Evolutionary conservation across 2,797 vertebrate genomes (phyloP), one percentile per base, ranked within the genome.

Genomic region (Myiothlypis chrysogaster): DNA sequence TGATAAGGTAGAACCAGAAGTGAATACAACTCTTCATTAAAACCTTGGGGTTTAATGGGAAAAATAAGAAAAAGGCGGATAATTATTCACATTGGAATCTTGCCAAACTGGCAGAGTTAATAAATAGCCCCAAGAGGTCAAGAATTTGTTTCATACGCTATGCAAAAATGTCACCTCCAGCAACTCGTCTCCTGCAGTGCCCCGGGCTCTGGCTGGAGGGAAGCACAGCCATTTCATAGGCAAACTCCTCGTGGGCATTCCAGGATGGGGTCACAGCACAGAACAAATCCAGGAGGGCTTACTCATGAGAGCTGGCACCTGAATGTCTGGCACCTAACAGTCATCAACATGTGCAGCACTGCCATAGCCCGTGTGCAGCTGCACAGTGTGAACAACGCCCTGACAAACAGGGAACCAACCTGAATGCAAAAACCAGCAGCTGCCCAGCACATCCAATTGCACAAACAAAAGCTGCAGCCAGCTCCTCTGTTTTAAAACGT

Each of bases 91-190:
- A 28, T 0, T 93, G 94, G 91, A 94, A 84, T 46, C 28, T 71
- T 37, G 75, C 91, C 95, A 96, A 93, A 77, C 37, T 15, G 2
- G 30, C 46, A 65, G 47, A 91, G 89, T 96, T 97, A 94, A 96
- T 95, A 83, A 94, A 91, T 15, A 93, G 41, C 80, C 73, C 37
- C 85, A 70, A 63, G 66, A 96, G 91, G 90, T 87, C 80, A 91
- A 52, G 73, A 91, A 76, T 88, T 82, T 66, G 47, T 70, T 91
- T 90, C 56, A 69, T 60, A 68, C 28, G 49, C 64, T 65, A 53
- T 70, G 61, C 55, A 94, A 84, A 96, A 94, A 94, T 64, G 70
- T 32, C 77, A 93, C 66, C 76, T 84, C 89, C 80, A 82, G 77
- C 73, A 94, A 53, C 27, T 55, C 11, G 11, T 75, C 52, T 85